These are phyloP conservation scores for Pissodes strobi DNA, from an alignment of 1,140 invertebrate genomes.

Conservation along the genomic window DNA sequence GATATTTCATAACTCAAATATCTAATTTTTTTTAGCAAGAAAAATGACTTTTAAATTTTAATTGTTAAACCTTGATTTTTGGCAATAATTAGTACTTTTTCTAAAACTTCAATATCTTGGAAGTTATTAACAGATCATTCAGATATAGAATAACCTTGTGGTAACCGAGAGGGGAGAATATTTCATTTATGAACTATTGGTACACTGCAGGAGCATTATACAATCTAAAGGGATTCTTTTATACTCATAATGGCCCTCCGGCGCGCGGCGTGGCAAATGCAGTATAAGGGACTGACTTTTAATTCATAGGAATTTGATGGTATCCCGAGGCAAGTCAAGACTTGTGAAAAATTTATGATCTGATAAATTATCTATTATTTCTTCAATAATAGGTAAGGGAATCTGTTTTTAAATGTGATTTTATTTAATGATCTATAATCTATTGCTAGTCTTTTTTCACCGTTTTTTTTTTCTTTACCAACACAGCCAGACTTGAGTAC, in stretches of 20 bases:
- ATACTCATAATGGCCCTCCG: constrained; percentile 44
- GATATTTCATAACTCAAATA: too few species aligned
- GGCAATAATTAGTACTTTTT: too few species aligned
- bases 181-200: constrained; percentile 42
- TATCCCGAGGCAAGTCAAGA: constrained; percentile 20
- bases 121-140: constrained; percentile 46
- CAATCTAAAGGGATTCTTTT: constrained; percentile 44
- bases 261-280: constrained; percentile 44
- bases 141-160: too few species aligned
- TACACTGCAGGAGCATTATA: constrained; percentile 40
- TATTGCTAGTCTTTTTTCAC: constrained; percentile 46
- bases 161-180: constrained; percentile 34
- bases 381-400: constrained; percentile 41
- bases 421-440: too few species aligned
- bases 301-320: too few species aligned
- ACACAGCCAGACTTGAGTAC: constrained; percentile 56
- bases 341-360: constrained; percentile 38
- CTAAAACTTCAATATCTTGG: constrained; percentile 41
- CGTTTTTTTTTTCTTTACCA: constrained; percentile 57
- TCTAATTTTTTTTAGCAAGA: too few species aligned
- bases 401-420: constrained; percentile 59
- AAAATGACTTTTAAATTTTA: too few species aligned
- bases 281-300: constrained; percentile 47
- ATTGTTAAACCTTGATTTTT: too few species aligned
- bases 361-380: too few species aligned